Conservation (phyloP, 1,140 invertebrate genomes). For the Eubasilissa regina region DNA sequence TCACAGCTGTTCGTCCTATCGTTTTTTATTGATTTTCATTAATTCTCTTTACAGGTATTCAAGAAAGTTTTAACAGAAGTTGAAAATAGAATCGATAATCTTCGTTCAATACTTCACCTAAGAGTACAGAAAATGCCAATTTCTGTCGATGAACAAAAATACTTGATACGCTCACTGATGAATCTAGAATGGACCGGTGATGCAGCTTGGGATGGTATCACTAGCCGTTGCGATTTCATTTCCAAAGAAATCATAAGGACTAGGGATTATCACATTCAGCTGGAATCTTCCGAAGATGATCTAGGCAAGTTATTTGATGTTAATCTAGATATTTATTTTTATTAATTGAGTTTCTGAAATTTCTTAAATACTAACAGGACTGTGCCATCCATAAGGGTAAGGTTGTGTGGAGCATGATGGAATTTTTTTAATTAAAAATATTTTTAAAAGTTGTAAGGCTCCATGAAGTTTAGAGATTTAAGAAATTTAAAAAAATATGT, state of each 20-base stretch:
- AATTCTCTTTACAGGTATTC: constrained; percentile 76
- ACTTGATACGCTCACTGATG: constrained; percentile 77
- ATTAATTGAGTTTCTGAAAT: too few species aligned
- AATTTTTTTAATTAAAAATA: too few species aligned
- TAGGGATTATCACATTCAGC: constrained; percentile 72
- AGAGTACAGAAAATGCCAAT: constrained; percentile 92
- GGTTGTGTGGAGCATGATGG: too few species aligned
- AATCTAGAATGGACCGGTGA: constrained; percentile 84
- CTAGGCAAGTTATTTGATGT: constrained; percentile 61
- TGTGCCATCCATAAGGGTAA: too few species aligned
- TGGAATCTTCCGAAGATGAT: constrained; percentile 70
- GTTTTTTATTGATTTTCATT: background rate
- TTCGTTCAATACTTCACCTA: constrained; percentile 85
- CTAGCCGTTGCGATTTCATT: constrained; percentile 84
- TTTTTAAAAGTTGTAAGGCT: too few species aligned
- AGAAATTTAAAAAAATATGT: too few species aligned
- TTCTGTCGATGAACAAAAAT: constrained; percentile 94
- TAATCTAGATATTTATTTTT: constrained; percentile 20
- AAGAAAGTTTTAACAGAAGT: constrained; percentile 92
- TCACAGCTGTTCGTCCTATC: too few species aligned
- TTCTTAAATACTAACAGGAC: too few species aligned
- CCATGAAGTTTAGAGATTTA: too few species aligned
- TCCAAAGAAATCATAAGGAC: constrained; percentile 77
- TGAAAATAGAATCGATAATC: constrained; percentile 87
- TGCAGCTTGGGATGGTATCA: constrained; percentile 94